Base-by-base conservation (phyloP, 2,113 vertebrate genomes). In the Coturnix japonica region DNA sequence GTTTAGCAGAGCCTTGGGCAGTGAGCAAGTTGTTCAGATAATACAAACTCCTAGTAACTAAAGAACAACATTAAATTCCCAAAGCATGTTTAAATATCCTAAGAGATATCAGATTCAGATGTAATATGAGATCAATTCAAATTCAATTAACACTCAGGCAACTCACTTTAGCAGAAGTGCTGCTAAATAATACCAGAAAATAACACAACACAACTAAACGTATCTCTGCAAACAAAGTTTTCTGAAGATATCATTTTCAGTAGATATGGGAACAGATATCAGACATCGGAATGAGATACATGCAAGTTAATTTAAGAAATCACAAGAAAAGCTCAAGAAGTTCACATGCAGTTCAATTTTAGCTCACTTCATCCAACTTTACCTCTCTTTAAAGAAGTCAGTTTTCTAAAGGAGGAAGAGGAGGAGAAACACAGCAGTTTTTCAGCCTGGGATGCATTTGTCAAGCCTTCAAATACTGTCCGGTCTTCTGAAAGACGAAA, bases 401-500 rank as follows among this genome's bases (percentile, higher is more conserved):
- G 60, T 98, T 98, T 97, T 98, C 97, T 98, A 97, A 97, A 95
- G 96, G 96, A 97, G 96, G 95, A 94, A 96, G 98, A 97, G 97
- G 94, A 95, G 95, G 96, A 98, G 97, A 97, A 97, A 98, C 96
- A 75, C 84, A 65, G 96, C 96, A 97, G 95, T 97, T 96, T 97
- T 98, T 98, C 96, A 97, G 97, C 96, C 87, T 94, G 97, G 98
- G 96, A 98, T 98, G 97, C 99, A 99, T 99, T 98, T 98, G 98
- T 98, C 97, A 96, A 94, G 96, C 95, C 88, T 97, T 97, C 96
- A 96, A 94, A 93, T 94, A 95, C 93, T 97, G 96, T 97, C 97
- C 94, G 73, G 92, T 67, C 97, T 95, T 97, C 96, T 93, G 88
- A 96, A 96, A 94, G 49, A 76, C 19, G 18, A 92, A 95, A 93